Base-by-base conservation (phyloP, 2,797 vertebrate genomes). In the Lagocephalus sceleratus region DNA sequence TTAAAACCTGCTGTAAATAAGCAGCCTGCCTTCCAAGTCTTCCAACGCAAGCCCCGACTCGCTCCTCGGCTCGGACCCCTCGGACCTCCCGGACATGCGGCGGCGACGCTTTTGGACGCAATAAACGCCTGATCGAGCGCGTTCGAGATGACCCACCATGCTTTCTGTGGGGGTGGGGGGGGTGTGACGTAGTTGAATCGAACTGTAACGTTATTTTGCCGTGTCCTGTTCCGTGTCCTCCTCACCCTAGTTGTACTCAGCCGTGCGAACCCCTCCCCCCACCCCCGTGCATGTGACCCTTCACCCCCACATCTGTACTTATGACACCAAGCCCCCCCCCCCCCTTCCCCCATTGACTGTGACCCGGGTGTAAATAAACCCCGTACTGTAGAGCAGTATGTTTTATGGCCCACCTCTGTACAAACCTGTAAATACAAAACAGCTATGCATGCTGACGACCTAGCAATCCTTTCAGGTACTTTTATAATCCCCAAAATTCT, bases 401-500 rank as follows among this genome's bases (percentile, higher is more conserved):
- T 85, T 86, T 79, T 75, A n/a, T 80, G 82, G 66, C 67, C 78
- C 81, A 71, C 76, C 74, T 66, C 63, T 92, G 91, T 91, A 90
- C 16, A 15, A 68, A 71, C 60, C 50, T 96, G 95, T 96, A 95
- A 94, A 95, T 95, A 96, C 78, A 61, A 40, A 88, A 91, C 89
- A 90, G 85, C 93, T 93, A 92, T 94, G 96, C 96, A 98, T 97
- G 96, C 87, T 92, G 90, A 93, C 90, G 91, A 90, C 91, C 91
- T 94, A 94, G 92, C 90, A 89, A 92, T 97, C 90, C 89, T 91
- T 96, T 96, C 95, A 96, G 95, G 94, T 95, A 95, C 94, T 97
- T 98, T 97, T 98, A 94, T 96, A 97, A 97, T 93, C 91, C 84
- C 83, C 60, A 79, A 84, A 84, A 91, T 86, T 88, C 89, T 89